Evolutionary conservation across 2,888 invertebrate species (phyloP), one percentile per base, ranked within the genome.

Genomic region (Amiota minor): DNA sequence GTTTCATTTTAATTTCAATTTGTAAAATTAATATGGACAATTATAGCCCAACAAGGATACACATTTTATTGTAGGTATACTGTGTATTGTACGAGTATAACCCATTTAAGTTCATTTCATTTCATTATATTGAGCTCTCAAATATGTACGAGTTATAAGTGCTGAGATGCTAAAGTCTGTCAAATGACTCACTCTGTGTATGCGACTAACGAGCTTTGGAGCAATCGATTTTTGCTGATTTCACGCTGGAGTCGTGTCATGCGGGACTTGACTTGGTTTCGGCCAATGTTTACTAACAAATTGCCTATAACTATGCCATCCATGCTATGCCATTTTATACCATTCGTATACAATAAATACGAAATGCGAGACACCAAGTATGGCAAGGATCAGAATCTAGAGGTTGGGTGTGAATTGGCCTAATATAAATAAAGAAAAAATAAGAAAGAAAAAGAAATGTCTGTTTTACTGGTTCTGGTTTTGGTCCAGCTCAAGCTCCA

Each of bases 261-360:
- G 71, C 64, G 74, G 70, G 53, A 73, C 69, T 65, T 73, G 71
- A 56, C 18, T 65, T 47, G 65, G 18, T 47, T 65, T 65, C 16
- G 46, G 61, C 61, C 46, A 20, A 18, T 18, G 20, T 18, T 18
- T 50, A 70, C 76, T 77, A 76, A 76, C 79, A 81, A 81, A 81
- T 82, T 81, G 81, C 73, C 53, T 73, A 64, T 73, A 73, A 74
- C 68, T 62, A 11, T 62, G 62, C n/a, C 35, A n/a, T 9, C 61
- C 20, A n/a, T 50, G n/a, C 12, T 4, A 11, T 50, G 53, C 53
- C n/a, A n/a, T n/a, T 50, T n/a, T 3, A n/a, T 50, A 12, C 53
- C 3, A 12, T 10, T 1, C 3, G 3, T 3, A 8, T 35, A 35
- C 35, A 35, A 35, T 35, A 35, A 35, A 35, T 35, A 8, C 2